Conservation (phyloP, 2,797 vertebrate genomes). For the Eospalax fontanierii region DNA sequence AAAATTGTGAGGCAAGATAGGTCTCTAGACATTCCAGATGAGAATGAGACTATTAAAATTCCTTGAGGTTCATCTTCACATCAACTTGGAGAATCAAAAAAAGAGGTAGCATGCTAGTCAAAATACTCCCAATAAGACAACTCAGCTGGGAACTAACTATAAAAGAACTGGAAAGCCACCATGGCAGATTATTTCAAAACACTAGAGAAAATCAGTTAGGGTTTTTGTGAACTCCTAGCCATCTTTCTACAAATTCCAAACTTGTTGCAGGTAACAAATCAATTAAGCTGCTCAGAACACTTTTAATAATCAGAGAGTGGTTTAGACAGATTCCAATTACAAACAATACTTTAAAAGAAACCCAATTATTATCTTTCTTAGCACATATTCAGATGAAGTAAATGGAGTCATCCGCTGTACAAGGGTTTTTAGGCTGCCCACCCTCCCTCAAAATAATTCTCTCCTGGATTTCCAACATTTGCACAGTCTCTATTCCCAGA, state of each 20-base stretch:
- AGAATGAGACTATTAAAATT: background rate
- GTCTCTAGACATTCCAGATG: background rate
- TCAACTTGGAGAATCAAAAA: slow-evolving; percentile 7
- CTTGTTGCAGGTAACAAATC: background rate
- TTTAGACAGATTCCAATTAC: slow-evolving; percentile 19
- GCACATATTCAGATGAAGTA: background rate
- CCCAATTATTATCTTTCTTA: background rate
- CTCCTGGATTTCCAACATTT: background rate
- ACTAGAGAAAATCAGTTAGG: background rate
- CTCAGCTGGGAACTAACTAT: background rate
- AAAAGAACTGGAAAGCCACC: background rate
- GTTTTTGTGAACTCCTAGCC: background rate
- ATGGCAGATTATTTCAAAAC: slow-evolving; percentile 10
- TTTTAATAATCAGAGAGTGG: slow-evolving; percentile 11
- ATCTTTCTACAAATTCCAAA: slow-evolving; percentile 4
- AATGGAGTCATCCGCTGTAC: background rate
- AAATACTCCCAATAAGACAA: background rate
- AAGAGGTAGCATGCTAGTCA: slow-evolving; percentile 3
- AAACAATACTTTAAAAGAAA: slow-evolving; percentile 16
- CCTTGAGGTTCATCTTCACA: background rate
- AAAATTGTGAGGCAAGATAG: background rate
- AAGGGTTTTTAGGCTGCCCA: background rate
- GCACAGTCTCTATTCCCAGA: background rate
- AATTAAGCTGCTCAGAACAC: slow-evolving; percentile 33
- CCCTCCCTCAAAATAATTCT: background rate